Conservation (phyloP, 2,888 invertebrate genomes). For the Tachina lurida region DNA sequence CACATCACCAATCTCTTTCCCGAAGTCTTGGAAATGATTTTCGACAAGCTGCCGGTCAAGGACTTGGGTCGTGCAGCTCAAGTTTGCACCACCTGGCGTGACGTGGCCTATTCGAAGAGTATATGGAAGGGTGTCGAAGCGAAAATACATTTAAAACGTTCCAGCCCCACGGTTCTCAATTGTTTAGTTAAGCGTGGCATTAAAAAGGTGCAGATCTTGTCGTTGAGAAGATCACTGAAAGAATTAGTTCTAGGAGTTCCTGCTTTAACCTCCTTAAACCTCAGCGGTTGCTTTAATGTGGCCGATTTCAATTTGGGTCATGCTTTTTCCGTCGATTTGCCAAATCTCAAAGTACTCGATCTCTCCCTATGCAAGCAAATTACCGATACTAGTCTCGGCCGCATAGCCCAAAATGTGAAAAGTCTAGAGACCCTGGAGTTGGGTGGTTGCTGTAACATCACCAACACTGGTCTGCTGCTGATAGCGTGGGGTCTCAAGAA, state of each 20-base stretch:
- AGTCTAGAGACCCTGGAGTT: slow-evolving; percentile 94
- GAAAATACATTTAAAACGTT: slow-evolving; percentile 92
- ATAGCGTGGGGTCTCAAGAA: slow-evolving; percentile 95
- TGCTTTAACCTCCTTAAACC: slow-evolving; percentile 92
- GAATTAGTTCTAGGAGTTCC: slow-evolving; percentile 94
- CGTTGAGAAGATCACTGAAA: slow-evolving; percentile 90
- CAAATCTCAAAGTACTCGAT: slow-evolving; percentile 91
- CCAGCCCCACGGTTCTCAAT: slow-evolving; percentile 92
- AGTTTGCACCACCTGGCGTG: slow-evolving; percentile 94
- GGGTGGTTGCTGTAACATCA: slow-evolving; percentile 95
- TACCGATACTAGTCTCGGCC: slow-evolving; percentile 93
- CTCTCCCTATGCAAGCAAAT: slow-evolving; percentile 97
- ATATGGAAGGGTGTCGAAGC: slow-evolving; percentile 98
- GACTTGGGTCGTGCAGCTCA: slow-evolving; percentile 96
- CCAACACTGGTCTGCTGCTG: slow-evolving; percentile 92
- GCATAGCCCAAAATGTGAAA: slow-evolving; percentile 92
- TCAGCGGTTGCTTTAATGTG: slow-evolving; percentile 97
- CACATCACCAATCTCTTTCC: slow-evolving; percentile 95
- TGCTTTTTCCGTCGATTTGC: slow-evolving; percentile 90
- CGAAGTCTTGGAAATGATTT: slow-evolving; percentile 95
- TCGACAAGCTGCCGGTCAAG: slow-evolving; percentile 92
- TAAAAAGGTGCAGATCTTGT: slow-evolving; percentile 93
- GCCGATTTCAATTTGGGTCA: slow-evolving; percentile 93
- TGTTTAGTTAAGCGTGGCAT: slow-evolving; percentile 94
- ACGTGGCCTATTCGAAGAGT: slow-evolving; percentile 95